Evolutionary conservation across 1,140 invertebrate species (phyloP).

Genomic region (Lordiphosa collinella): DNA sequence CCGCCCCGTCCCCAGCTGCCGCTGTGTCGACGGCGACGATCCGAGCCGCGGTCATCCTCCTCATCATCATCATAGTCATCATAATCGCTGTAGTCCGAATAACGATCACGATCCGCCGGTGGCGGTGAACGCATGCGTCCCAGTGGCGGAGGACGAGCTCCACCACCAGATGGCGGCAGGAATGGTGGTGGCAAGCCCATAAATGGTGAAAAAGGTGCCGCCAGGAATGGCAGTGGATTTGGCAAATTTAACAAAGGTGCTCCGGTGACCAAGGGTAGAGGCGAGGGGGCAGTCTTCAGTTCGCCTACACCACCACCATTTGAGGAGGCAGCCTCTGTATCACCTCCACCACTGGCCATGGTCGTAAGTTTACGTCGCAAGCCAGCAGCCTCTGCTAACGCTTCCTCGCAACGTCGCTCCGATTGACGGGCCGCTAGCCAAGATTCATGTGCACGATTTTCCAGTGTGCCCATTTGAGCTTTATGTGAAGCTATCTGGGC

Average conservation of each 20-base stretch:
- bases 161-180: slow-evolving; percentile 80
- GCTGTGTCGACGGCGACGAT: slow-evolving; percentile 47
- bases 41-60: slow-evolving; percentile 43
- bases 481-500: slow-evolving; percentile 90
- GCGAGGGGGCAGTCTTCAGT: slow-evolving; percentile 66
- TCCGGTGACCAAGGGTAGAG: slow-evolving; percentile 74
- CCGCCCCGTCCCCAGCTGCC: slow-evolving; percentile 59
- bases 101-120: slow-evolving; percentile 45
- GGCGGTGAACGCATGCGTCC: slow-evolving; percentile 84
- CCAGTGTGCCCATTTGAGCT: slow-evolving; percentile 85
- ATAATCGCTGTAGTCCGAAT: slow-evolving; percentile 61
- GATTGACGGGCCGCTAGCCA: slow-evolving; percentile 88
- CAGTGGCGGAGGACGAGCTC: slow-evolving; percentile 83
- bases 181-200: slow-evolving; percentile 80
- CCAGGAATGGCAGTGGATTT: slow-evolving; percentile 80
- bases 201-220: slow-evolving; percentile 81
- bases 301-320: slow-evolving; percentile 49
- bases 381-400: slow-evolving; percentile 86
- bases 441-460: slow-evolving; percentile 88
- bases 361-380: slow-evolving; percentile 86
- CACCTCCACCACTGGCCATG: slow-evolving; percentile 58
- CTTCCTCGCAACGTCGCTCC: slow-evolving; percentile 88
- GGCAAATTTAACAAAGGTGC: slow-evolving; percentile 68
- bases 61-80: slow-evolving; percentile 71
- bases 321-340: slow-evolving; percentile 32